Evolutionary conservation across 2,113 vertebrate species (phyloP).

Genomic region (Cathartes aura): DNA sequence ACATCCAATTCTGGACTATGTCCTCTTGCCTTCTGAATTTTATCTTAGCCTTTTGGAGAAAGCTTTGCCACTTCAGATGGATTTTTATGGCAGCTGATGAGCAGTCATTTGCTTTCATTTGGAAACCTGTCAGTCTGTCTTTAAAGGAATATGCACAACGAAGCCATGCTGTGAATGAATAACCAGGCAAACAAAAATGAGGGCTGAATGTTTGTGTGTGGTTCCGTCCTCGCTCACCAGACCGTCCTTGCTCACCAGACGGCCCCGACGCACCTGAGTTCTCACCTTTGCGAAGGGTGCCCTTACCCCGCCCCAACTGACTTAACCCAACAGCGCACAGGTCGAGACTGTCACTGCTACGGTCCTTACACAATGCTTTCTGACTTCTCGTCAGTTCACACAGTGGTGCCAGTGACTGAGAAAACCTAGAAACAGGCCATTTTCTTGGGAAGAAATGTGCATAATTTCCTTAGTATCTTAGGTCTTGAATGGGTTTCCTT

Average conservation of each 20-base stretch:
- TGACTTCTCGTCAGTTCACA: not conserved
- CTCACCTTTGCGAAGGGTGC: not conserved
- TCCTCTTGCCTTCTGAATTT: not conserved
- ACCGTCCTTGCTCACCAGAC: not conserved
- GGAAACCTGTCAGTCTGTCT: not conserved
- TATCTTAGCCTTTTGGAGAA: not conserved
- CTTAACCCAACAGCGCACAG: not conserved
- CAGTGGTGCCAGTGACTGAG: not conserved
- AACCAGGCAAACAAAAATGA: not conserved
- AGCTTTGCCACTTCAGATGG: not conserved
- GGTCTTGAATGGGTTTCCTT: not conserved
- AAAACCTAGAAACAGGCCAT: not conserved
- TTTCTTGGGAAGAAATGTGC: not conserved
- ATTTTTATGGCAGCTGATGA: not conserved
- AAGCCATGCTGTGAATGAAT: not conserved
- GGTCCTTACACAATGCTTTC: not conserved
- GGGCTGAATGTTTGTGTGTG: not conserved
- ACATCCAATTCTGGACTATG: not conserved
- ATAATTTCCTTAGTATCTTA: not conserved
- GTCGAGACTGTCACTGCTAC: not conserved
- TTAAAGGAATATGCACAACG: not conserved
- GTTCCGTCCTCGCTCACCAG: not conserved
- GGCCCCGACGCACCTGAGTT: not conserved
- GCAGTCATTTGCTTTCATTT: not conserved
- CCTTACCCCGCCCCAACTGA: not conserved